These are phyloP conservation scores for Bombus cullumanus DNA, from an alignment of 1,140 invertebrate genomes.

Conservation along the genomic window DNA sequence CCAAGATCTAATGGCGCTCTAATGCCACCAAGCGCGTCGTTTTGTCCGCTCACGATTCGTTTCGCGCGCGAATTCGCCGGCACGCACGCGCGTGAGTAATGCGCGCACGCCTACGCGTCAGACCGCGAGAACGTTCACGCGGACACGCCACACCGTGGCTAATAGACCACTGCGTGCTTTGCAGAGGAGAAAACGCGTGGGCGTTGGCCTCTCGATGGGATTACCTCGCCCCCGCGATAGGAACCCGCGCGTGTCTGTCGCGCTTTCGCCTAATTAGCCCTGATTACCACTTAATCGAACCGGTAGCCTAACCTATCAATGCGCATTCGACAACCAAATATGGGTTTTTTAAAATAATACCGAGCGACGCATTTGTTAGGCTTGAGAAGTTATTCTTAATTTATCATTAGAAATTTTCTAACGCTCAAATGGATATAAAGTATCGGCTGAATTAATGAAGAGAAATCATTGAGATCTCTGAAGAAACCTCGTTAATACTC, in stretches of 20 bases:
- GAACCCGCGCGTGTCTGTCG: slow-evolving; percentile 29
- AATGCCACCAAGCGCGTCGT: slow-evolving; percentile 9
- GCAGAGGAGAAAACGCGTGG: slow-evolving; percentile 51
- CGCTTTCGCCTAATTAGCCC: slow-evolving; percentile 63
- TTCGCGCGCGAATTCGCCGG: slow-evolving; percentile 52
- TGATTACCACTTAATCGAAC: slow-evolving; percentile 64
- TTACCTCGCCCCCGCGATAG: slow-evolving; percentile 42
- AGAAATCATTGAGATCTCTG: no score
- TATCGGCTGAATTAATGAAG: no score
- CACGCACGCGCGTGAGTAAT: slow-evolving; percentile 66
- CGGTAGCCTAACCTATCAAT: neutral
- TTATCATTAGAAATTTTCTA: no score
- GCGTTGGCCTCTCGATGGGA: slow-evolving; percentile 39
- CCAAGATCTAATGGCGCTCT: neutral
- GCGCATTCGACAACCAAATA: neutral
- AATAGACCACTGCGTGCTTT: slow-evolving; percentile 43
- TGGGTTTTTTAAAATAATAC: neutral
- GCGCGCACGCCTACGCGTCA: slow-evolving; percentile 56
- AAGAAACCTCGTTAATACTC: no score
- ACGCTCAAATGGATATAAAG: no score
- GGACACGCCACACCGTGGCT: slow-evolving; percentile 44
- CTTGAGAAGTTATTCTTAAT: no score
- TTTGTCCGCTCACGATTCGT: slow-evolving; percentile 8
- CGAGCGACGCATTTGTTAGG: no score
- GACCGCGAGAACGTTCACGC: slow-evolving; percentile 17